A percentile compares a stretch with the other conserved stretches of the same genome.
phyloP scores from a whole-genome alignment of 2,888 invertebrate genomes.

The Ophioninae sp. region DNA sequence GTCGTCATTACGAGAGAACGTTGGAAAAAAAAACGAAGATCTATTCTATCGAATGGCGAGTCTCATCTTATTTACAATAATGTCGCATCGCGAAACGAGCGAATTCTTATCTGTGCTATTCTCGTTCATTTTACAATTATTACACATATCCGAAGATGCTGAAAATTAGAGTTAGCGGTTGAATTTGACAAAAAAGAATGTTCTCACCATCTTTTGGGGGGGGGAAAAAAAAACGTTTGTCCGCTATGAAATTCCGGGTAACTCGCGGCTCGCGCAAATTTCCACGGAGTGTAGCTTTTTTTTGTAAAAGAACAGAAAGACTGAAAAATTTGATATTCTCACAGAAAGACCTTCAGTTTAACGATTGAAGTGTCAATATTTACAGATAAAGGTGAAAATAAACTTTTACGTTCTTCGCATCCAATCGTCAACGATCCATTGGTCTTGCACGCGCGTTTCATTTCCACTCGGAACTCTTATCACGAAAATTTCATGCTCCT shows the following conservation, averaged over 20 bases:
- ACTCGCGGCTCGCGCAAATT: neutral
- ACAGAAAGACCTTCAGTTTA: neutral
- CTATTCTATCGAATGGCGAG: constrained; percentile 22
- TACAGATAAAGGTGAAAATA: neutral
- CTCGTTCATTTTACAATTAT: constrained; percentile 35
- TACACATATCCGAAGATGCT: constrained; percentile 24
- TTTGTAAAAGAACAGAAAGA: neutral
- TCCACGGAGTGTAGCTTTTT: neutral
- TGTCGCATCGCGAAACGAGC: constrained; percentile 17
- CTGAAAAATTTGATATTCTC: neutral
- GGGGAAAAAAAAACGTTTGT: neutral
- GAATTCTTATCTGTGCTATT: constrained; percentile 6
- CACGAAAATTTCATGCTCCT: constrained; percentile 64
- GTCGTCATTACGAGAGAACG: neutral
- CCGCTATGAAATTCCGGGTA: neutral
- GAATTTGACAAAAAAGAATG: neutral
- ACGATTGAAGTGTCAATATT: neutral
- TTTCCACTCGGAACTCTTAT: neutral
- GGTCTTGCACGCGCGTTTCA: neutral
- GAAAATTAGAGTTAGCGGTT: neutral
- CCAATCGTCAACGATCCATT: neutral
- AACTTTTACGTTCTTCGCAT: neutral
- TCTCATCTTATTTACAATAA: constrained; percentile 44
- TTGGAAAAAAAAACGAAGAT: neutral
- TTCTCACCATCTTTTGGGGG: neutral